Percentiles rank a stretch among this genome's conserved stretches.
Evolutionary conservation across 1,140 invertebrate species (phyloP).

Genomic region (Macrobrachium rosenbergii): DNA sequence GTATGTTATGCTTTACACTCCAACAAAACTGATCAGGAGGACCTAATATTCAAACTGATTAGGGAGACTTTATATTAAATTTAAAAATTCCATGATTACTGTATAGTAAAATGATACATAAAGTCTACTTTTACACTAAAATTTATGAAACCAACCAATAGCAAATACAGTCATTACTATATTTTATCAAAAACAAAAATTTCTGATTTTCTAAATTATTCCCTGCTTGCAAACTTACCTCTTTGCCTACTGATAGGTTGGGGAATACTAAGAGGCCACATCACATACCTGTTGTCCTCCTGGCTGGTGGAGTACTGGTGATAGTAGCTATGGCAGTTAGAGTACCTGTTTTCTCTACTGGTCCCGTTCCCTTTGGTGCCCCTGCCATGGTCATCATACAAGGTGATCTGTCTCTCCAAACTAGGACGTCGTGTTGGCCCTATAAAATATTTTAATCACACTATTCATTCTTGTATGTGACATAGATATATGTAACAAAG

Average conservation of each 20-base stretch:
- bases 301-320: constrained; percentile 62
- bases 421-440: constrained; percentile 78
- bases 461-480: too few relatives aligned
- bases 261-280: not conserved
- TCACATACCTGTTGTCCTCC: constrained; percentile 61
- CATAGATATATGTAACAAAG: too few relatives aligned
- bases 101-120: too few relatives aligned
- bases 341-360: constrained; percentile 65
- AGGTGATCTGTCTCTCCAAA: constrained; percentile 83
- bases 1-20: not conserved
- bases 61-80: too few relatives aligned
- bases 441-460: constrained; percentile 66
- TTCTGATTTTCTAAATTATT: too few relatives aligned
- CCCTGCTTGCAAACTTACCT: constrained; percentile 11
- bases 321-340: constrained; percentile 66
- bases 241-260: not conserved
- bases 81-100: too few relatives aligned
- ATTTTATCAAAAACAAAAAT: too few relatives aligned
- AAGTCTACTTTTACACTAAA: too few relatives aligned
- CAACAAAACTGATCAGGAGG: not conserved
- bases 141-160: too few relatives aligned
- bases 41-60: not conserved
- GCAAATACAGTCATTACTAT: too few relatives aligned
- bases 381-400: constrained; percentile 79
- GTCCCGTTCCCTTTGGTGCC: constrained; percentile 50